phyloP scores from a whole-genome alignment of 1,140 invertebrate genomes.

The Pogonus chalceus region DNA sequence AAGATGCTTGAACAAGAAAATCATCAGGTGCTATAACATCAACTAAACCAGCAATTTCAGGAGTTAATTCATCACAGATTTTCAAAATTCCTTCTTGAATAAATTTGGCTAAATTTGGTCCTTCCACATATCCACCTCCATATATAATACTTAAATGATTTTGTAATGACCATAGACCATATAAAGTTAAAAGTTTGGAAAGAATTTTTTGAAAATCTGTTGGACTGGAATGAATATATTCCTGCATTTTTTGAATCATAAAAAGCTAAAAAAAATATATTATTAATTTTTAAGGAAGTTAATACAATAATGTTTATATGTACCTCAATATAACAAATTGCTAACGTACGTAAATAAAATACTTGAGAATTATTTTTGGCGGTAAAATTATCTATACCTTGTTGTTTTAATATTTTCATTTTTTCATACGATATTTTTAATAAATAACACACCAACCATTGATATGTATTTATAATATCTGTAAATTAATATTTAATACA shows the following conservation, averaged over 20 bases:
- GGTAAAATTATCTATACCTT: slow-evolving; percentile 57
- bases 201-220: slow-evolving; percentile 45
- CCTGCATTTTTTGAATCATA: slow-evolving; percentile 47
- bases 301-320: slow-evolving; percentile 12
- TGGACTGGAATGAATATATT: slow-evolving; percentile 43
- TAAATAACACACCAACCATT: slow-evolving; percentile 77
- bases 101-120: slow-evolving; percentile 34
- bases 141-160: slow-evolving; percentile 66
- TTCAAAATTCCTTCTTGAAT: slow-evolving; percentile 47
- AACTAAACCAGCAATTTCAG: slow-evolving; percentile 58
- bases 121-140: slow-evolving; percentile 54
- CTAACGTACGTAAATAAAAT: slow-evolving; percentile 63
- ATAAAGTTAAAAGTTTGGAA: slow-evolving; percentile 55
- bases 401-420: slow-evolving; percentile 42
- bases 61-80: slow-evolving; percentile 54
- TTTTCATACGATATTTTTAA: slow-evolving; percentile 56
- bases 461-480: slow-evolving; percentile 63
- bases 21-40: slow-evolving; percentile 66
- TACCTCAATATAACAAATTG: slow-evolving; percentile 66
- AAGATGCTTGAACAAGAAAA: slow-evolving; percentile 64
- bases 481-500: slow-evolving; percentile 29
- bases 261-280: slow-evolving; percentile 55
- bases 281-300: slow-evolving; percentile 3
- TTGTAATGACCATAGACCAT: slow-evolving; percentile 62
- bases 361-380: slow-evolving; percentile 74